Conservation (phyloP, 1,140 invertebrate genomes). For the Tetramorium simillimum region DNA sequence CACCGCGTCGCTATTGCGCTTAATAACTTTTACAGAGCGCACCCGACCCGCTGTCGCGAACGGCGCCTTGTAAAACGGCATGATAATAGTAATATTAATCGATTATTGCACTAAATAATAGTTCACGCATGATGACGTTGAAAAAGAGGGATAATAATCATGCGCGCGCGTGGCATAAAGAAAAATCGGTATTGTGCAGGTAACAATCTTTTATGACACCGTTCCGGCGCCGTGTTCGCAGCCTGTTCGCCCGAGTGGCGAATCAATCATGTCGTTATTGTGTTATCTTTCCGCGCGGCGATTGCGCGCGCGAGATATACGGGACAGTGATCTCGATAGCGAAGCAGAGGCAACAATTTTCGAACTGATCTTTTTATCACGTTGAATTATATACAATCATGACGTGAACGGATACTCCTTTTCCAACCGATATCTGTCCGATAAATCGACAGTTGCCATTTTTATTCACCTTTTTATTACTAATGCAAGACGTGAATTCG, state of each 20-base stretch:
- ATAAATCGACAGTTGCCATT: neutral
- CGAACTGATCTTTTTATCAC: neutral
- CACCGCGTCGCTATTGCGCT: neutral
- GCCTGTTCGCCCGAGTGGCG: neutral
- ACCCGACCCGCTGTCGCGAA: neutral
- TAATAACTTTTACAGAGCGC: conserved; percentile 37
- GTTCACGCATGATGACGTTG: neutral
- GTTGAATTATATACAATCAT: neutral
- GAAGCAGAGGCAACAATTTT: neutral
- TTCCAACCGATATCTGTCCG: neutral
- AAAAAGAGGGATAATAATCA: conserved; percentile 39
- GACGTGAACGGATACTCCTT: neutral
- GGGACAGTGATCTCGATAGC: neutral
- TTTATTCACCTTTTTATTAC: neutral
- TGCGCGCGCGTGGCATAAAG: neutral
- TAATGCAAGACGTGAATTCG: neutral
- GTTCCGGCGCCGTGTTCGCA: conserved; percentile 11
- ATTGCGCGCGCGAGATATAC: neutral
- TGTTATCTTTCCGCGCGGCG: conserved; percentile 11
- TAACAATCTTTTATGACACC: conserved; percentile 34
- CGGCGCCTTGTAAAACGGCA: conserved; percentile 20
- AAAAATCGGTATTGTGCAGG: conserved; percentile 35
- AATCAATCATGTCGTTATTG: conserved; percentile 52
- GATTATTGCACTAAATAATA: conserved; percentile 65
- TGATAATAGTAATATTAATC: conserved; percentile 66